Conservation (phyloP, 2,113 vertebrate genomes). For the Gobio gobio region DNA sequence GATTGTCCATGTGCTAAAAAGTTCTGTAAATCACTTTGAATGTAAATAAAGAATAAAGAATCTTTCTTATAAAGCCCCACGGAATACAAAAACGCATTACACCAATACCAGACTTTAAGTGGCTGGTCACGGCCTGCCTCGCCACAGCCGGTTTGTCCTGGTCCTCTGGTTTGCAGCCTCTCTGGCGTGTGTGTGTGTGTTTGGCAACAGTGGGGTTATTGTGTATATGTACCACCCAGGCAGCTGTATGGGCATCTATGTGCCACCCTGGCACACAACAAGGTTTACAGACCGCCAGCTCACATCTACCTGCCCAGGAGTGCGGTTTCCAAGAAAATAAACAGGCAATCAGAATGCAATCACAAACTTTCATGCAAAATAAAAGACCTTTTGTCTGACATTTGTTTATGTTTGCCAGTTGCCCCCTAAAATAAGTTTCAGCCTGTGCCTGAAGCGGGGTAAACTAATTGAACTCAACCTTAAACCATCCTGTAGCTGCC, state of each 20-base stretch:
- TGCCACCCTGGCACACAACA: constrained; percentile 86
- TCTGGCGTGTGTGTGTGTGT: constrained; percentile 58
- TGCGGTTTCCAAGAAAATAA: constrained; percentile 89
- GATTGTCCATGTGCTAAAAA: background rate
- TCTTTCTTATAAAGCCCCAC: background rate
- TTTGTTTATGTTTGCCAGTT: constrained; percentile 88
- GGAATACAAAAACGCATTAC: background rate
- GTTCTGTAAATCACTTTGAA: background rate
- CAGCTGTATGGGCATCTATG: constrained; percentile 82
- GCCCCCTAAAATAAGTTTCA: constrained; percentile 84
- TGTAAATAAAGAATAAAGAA: background rate
- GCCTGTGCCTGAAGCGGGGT: constrained; percentile 84
- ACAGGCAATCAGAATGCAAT: constrained; percentile 89
- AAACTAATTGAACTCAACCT: constrained; percentile 75
- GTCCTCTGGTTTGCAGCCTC: background rate
- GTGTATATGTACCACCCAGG: constrained; percentile 82
- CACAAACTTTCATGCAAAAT: constrained; percentile 88
- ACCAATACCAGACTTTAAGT: background rate
- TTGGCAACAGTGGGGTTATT: constrained; percentile 47
- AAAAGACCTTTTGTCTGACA: constrained; percentile 82
- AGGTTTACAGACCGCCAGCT: constrained; percentile 70
- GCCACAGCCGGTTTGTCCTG: background rate
- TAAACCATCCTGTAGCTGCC: background rate
- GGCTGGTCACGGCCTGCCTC: background rate
- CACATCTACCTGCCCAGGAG: constrained; percentile 84